Conservation (phyloP, 2,113 vertebrate genomes). For the Rousettus leschenaultii region DNA sequence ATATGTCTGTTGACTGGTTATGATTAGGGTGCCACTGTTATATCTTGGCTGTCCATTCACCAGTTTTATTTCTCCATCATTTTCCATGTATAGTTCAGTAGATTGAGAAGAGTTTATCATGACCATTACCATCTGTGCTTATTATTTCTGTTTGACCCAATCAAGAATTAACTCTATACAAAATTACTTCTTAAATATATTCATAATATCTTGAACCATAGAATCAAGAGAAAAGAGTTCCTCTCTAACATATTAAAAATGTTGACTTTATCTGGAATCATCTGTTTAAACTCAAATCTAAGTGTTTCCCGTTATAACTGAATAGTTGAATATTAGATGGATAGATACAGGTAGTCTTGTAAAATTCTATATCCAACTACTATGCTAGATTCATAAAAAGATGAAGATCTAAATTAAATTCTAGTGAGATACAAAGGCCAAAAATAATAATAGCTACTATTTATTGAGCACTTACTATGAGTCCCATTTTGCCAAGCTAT, state of each 20-base stretch:
- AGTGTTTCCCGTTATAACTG: not conserved
- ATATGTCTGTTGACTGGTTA: not conserved
- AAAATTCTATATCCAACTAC: not conserved
- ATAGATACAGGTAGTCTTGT: not conserved
- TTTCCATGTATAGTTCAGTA: not conserved
- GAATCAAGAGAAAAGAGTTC: not conserved
- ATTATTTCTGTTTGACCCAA: not conserved
- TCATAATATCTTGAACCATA: not conserved
- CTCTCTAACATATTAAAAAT: not conserved
- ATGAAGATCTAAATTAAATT: not conserved
- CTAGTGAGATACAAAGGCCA: not conserved
- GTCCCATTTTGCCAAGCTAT: not conserved
- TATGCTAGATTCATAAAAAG: not conserved
- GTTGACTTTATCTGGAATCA: not conserved
- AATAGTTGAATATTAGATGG: not conserved
- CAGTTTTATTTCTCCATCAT: not conserved
- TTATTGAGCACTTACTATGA: not conserved
- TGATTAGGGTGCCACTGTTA: too few relatives aligned
- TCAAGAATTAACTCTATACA: not conserved
- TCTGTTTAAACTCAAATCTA: not conserved
- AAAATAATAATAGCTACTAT: not conserved
- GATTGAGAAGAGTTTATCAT: not conserved
- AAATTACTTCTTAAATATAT: not conserved
- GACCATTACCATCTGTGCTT: not conserved
- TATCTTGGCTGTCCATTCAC: not conserved